phyloP scores from a whole-genome alignment of 2,113 vertebrate genomes.

The Macaca mulatta region DNA sequence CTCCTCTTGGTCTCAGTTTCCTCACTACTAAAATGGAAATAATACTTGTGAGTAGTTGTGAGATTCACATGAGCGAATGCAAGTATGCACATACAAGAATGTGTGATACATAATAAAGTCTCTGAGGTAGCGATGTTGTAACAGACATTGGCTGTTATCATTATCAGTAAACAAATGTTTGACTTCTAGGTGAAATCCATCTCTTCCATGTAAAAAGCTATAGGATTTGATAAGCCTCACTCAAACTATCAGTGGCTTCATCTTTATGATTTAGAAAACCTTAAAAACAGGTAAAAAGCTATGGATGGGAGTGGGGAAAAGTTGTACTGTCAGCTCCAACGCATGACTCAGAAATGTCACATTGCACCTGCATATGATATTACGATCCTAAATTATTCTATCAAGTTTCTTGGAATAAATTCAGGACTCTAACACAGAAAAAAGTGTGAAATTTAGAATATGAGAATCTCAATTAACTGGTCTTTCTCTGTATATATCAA shows the following conservation, averaged over 20 bases:
- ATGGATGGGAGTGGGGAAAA: not conserved
- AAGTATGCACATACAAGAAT: not conserved
- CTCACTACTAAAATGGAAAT: not conserved
- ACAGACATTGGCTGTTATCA: not conserved
- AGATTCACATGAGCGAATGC: not conserved
- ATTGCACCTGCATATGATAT: not conserved
- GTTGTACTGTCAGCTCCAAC: not conserved
- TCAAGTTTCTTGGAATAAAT: not conserved
- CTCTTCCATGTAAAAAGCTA: not conserved
- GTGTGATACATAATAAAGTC: not conserved
- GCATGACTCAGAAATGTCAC: not conserved
- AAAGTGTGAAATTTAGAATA: not conserved
- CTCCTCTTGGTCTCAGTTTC: not conserved
- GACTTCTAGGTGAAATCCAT: slow-evolving; percentile 14
- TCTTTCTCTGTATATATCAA: not conserved
- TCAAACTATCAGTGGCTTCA: not conserved
- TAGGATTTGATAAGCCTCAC: not conserved
- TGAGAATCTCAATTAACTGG: not conserved
- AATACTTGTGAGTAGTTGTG: not conserved
- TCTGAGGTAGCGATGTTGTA: not conserved
- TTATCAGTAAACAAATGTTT: slow-evolving; percentile 2
- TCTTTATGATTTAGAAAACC: not conserved
- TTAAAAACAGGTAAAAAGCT: not conserved
- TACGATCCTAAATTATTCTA: not conserved
- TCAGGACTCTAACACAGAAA: not conserved